Evolutionary conservation across 1,140 invertebrate species (phyloP).

Genomic region (Aphaenogaster rudis): DNA sequence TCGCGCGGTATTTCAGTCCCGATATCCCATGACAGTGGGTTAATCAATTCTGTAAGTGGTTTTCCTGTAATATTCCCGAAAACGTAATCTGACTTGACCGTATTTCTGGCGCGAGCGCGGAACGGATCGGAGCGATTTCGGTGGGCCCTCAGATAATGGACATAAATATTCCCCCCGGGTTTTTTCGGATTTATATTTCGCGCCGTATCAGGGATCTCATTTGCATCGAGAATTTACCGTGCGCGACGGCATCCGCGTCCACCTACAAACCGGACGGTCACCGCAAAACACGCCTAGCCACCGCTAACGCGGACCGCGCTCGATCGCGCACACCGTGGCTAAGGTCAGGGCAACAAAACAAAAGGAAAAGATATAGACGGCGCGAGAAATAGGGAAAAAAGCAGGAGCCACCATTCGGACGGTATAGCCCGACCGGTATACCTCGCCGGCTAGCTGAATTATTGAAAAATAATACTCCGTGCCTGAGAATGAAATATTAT

Average conservation of each 20-base stretch:
- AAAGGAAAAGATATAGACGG: slow-evolving; percentile 68
- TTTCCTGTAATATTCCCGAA: slow-evolving; percentile 62
- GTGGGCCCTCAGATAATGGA: slow-evolving; percentile 82
- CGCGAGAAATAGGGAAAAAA: slow-evolving; percentile 71
- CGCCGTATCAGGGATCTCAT: slow-evolving; percentile 85
- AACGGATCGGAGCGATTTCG: slow-evolving; percentile 56
- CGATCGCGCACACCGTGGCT: slow-evolving; percentile 23
- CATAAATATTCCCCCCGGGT: slow-evolving; percentile 84
- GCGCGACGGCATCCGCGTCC: slow-evolving; percentile 68
- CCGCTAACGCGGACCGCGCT: not conserved
- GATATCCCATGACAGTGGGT: slow-evolving; percentile 59
- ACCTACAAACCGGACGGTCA: slow-evolving; percentile 41
- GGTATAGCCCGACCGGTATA: slow-evolving; percentile 81
- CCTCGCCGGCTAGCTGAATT: slow-evolving; percentile 77
- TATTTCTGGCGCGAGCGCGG: slow-evolving; percentile 49
- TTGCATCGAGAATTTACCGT: slow-evolving; percentile 85
- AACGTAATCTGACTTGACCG: slow-evolving; percentile 63
- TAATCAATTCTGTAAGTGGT: slow-evolving; percentile 64
- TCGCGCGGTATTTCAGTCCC: slow-evolving; percentile 55
- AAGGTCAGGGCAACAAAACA: slow-evolving; percentile 55
- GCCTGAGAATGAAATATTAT: slow-evolving; percentile 85
- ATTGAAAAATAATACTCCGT: slow-evolving; percentile 85
- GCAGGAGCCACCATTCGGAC: slow-evolving; percentile 75
- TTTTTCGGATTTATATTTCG: slow-evolving; percentile 86
- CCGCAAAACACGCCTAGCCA: slow-evolving; percentile 14